Base-by-base conservation (phyloP, 2,797 vertebrate genomes). In the Coreius guichenoti region DNA sequence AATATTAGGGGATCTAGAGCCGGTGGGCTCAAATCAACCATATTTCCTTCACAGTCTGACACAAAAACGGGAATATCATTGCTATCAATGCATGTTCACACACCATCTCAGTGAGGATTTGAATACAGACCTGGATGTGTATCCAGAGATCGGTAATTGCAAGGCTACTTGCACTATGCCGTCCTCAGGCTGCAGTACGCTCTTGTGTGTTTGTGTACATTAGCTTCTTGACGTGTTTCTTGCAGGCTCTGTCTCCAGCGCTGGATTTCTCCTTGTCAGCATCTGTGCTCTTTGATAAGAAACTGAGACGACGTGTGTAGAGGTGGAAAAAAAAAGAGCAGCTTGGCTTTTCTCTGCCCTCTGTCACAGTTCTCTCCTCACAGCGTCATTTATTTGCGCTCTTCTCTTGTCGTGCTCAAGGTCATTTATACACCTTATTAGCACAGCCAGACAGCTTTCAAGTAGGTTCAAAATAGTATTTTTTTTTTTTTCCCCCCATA, bases 251-350 rank as follows among this genome's bases (percentile, higher is more conserved):
- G 90, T 94, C 92, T 91, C 87, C 88, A 89, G 91, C 87, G 87
- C 90, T 91, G 88, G 91, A 88, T 93, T 93, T 92, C 90, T 92
- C 84, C 81, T 87, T 72, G 86, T 85, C 84, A 49, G 87, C 88
- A 90, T 92, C 92, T 93, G 92, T 84, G 87, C 87, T 89, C 89
- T 91, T 91, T 92, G 94, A 94, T 93, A 93, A 93, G 91, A 91
- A 87, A 89, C 61, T 81, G 91, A 92, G 86, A 90, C 84, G 84
- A 86, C 51, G 23, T 77, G 75, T 84, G 84, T 85, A 80, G 77
- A 80, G 68, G 84, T 85, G 43, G 68, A 79, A 39, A 81, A 77
- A 81, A 84, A 72, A 78, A 80, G 86, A 87, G 72, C 73, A 85
- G 84, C 36, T 63, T 29, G 45, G 77, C 39, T 70, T 83, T 81